Evolutionary conservation across 2,113 vertebrate genomes (phyloP), one percentile per base, ranked within the genome.

Genomic region (Gobio gobio): DNA sequence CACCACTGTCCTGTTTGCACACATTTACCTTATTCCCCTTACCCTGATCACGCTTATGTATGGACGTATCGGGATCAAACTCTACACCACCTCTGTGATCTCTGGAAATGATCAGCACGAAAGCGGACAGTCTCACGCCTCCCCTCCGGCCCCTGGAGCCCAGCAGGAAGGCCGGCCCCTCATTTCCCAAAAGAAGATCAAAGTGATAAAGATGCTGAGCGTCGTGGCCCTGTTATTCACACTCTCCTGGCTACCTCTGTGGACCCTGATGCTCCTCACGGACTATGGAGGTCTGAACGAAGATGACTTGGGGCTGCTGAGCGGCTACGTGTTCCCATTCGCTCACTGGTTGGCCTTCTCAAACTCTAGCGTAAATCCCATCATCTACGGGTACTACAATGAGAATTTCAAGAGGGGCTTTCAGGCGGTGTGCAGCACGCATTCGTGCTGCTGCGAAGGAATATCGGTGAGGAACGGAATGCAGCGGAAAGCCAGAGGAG

Each of bases 371-470:
- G 63, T 96, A 78, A 96, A 96, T 89, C 95, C 95, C 45, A 94
- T 96, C 74, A 95, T 96, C 83, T 96, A 96, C 0, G 95, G 95
- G 43, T 96, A 96, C 91, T 96, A 94, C 90, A 96, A 96, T 16
- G 93, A 95, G 87, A 96, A 96, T 88, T 96, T 96, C 82, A 95
- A 94, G 89, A 91, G 92, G 56, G 94, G 94, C 13, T 96, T 96
- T 64, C 92, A 95, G 70, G 93, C 87, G 0, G 90, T 94, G 40
- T 95, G 90, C 83, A 91, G 91, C 82, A 88, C 91, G 10, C 85
- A 79, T 61, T 87, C 90, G 3, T 78, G 91, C 56, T 91, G 90
- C 10, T 91, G 87, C 47, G 33, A 63, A 0, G 88, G 12, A 0
- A 18, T 59, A 72, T 3, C 47, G 2, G 70, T 29, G 66, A 87